Evolutionary conservation across 2,888 invertebrate genomes (phyloP).

Genomic region (Shargacucullia verbasci): DNA sequence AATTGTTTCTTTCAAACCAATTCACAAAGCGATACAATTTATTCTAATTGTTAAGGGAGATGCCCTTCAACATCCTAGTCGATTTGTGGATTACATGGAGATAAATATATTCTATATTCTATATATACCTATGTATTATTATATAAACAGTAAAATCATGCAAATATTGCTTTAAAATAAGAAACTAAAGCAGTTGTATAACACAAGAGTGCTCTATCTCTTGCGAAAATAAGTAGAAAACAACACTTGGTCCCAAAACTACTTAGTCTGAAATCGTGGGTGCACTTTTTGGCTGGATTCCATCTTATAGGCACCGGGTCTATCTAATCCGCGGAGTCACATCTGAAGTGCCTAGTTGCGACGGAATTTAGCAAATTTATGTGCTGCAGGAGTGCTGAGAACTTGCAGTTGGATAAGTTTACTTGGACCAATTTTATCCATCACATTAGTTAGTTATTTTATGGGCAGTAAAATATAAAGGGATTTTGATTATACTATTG

Average conservation of each 20-base stretch:
- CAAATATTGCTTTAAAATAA: not conserved
- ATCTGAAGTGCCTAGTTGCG: slow-evolving; percentile 21
- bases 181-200: slow-evolving; percentile 22
- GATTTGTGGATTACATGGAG: too few relatives aligned
- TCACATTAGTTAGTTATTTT: too few relatives aligned
- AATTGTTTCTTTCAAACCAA: slow-evolving; percentile 11
- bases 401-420: not conserved
- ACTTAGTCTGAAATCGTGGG: slow-evolving; percentile 23
- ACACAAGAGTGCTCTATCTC: slow-evolving; percentile 27
- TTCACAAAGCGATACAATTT: slow-evolving; percentile 36
- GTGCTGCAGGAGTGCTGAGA: not conserved
- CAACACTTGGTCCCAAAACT: slow-evolving; percentile 31
- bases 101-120: too few relatives aligned
- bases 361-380: slow-evolving; percentile 3
- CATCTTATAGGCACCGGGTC: slow-evolving; percentile 35
- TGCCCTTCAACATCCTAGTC: not conserved
- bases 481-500: too few relatives aligned
- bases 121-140: too few relatives aligned
- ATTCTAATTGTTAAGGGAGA: slow-evolving; percentile 26
- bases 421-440: too few relatives aligned
- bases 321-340: slow-evolving; percentile 26
- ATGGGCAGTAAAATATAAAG: too few relatives aligned
- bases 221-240: slow-evolving; percentile 31
- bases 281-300: slow-evolving; percentile 53
- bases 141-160: too few relatives aligned